These are phyloP conservation scores for Hirundo rustica DNA, from an alignment of 2,797 vertebrate species.

Conservation along the genomic window DNA sequence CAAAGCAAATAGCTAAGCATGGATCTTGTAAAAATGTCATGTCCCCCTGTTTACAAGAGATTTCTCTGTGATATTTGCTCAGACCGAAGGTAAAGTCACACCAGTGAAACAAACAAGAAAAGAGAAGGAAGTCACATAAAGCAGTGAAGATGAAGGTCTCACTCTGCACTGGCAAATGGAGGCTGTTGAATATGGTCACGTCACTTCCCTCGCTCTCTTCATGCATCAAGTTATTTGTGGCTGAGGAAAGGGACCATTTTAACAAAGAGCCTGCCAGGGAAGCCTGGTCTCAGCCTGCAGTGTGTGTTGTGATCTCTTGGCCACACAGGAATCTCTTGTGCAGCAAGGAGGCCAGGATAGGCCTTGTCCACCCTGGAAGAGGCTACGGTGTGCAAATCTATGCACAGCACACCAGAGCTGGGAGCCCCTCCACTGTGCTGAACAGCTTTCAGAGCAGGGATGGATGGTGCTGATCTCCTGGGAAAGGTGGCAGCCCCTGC, in stretches of 20 bases:
- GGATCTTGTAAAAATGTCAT: constrained; percentile 59
- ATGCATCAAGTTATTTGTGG: background rate
- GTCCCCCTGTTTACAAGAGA: constrained; percentile 53
- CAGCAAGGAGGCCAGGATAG: background rate
- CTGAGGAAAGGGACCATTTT: background rate
- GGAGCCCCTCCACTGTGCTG: background rate
- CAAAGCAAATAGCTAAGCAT: constrained; percentile 61
- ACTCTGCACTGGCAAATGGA: background rate
- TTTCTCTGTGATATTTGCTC: constrained; percentile 48
- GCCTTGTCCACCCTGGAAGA: background rate
- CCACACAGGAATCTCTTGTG: background rate
- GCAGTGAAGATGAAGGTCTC: constrained; percentile 21
- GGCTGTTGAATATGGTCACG: rapidly evolving
- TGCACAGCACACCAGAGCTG: background rate
- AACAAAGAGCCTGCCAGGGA: background rate
- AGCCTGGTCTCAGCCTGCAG: background rate
- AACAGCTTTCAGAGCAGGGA: background rate
- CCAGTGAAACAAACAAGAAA: constrained; percentile 47
- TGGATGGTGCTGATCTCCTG: background rate
- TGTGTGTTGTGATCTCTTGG: background rate
- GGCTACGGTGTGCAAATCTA: background rate
- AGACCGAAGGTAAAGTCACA: constrained; percentile 62
- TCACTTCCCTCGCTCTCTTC: background rate
- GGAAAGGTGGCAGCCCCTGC: background rate
- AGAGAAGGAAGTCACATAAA: constrained; percentile 44